Evolutionary conservation across 2,797 vertebrate genomes (phyloP), one percentile per base, ranked within the genome.

Genomic region (Typhlichthys eigenmanni): DNA sequence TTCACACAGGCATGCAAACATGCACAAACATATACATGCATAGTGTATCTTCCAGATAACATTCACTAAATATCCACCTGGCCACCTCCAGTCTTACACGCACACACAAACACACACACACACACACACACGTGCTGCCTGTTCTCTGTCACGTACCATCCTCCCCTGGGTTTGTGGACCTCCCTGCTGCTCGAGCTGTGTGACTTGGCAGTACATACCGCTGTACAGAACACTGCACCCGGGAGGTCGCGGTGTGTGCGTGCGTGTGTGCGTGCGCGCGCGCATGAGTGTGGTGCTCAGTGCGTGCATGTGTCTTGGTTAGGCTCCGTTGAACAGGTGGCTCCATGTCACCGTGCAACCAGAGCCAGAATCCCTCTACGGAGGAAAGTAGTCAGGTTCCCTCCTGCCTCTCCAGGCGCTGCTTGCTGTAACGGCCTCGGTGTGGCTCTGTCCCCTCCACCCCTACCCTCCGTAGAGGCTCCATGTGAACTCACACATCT

Each of bases 111-210:
- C 16, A 53, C 55, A 55, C 57, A 64, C 63, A 69, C 65, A 68
- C 59, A 60, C 68, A 56, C 52, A 64, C 54, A 55, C 13, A 48
- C 14, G 5, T 43, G 58, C 59, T 64, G 79, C 83, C 81, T 90
- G 89, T 74, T 80, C 80, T 85, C 79, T 84, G 88, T 93, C 92
- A 92, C 91, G 89, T 91, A 92, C 73, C 78, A 80, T 89, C 81
- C 85, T 85, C 84, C 83, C 78, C 76, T 61, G 81, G 90, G 80
- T 78, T 88, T 85, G 72, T 82, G 82, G 89, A 92, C 87, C 86
- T 90, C 87, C 84, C 71, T 75, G 87, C 77, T 90, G 77, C 85
- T 85, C 87, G 89, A 87, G 82, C 88, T 91, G 89, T 89, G 86
- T 82, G 81, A 88, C 84, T 93, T 91, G 89, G 92, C 91, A 87